Conservation (phyloP, 2,888 invertebrate genomes). For the Latrodectus hesperus region DNA sequence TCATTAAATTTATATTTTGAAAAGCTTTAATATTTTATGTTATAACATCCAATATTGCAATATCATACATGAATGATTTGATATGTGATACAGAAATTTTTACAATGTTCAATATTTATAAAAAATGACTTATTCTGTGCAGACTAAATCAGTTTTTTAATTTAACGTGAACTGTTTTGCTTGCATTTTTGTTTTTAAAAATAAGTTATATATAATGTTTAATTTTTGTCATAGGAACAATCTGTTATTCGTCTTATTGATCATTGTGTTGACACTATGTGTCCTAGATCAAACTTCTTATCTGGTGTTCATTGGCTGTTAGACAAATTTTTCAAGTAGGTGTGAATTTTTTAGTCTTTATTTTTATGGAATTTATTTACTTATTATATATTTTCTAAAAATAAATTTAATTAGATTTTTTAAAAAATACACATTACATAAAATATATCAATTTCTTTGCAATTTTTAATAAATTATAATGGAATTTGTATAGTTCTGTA, state of each 20-base stretch:
- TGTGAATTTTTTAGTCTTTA: background rate
- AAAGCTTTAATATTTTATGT: too few species aligned
- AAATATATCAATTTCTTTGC: too few species aligned
- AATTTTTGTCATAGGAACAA: conserved; percentile 36
- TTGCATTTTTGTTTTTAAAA: too few species aligned
- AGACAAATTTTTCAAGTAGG: conserved; percentile 68
- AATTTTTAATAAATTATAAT: too few species aligned
- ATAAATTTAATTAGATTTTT: too few species aligned
- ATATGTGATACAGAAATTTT: too few species aligned
- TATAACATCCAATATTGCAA: too few species aligned
- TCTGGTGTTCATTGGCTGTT: conserved; percentile 45
- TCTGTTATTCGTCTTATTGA: conserved; percentile 59
- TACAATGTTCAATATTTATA: background rate
- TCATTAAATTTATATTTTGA: too few species aligned
- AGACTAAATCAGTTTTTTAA: background rate
- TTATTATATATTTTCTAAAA: background rate
- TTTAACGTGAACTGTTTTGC: background rate
- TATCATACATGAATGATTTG: too few species aligned
- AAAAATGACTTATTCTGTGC: background rate
- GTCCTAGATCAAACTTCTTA: conserved; percentile 58
- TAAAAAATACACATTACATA: too few species aligned
- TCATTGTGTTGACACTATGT: conserved; percentile 46
- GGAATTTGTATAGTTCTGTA: too few species aligned
- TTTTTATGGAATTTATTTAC: background rate
- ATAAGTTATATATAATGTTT: too few species aligned